Evolutionary conservation across 2,797 vertebrate genomes (phyloP), one percentile per base, ranked within the genome.

Genomic region (Leptoclinus maculatus): DNA sequence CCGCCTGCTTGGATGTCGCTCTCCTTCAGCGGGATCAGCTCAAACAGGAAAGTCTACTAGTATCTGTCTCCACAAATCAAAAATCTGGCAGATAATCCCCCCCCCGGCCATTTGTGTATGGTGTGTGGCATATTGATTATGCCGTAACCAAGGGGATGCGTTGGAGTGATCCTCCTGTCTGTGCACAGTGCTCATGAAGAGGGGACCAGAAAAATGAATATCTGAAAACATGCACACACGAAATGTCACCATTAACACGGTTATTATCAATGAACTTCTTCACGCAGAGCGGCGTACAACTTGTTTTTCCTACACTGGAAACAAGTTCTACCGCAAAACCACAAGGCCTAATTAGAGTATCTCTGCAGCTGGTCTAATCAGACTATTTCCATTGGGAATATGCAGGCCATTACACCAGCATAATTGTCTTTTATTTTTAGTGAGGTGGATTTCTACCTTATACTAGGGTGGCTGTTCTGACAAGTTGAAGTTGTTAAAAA

Each of bases 401-500:
- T 80, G 73, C 54, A 93, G 88, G 90, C 89, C 92, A 95, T 95
- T 96, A 95, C 68, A 85, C 63, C 86, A 79, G 85, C 65, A 66
- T 96, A 95, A 96, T 95, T 95, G 91, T 95, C 79, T 95, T 95
- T 95, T 95, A 95, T 95, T 95, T 96, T 95, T 95, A 95, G 95
- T 83, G 86, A 91, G 79, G 83, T 88, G 88, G 83, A 93, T 91
- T 85, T 89, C 88, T 90, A 83, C 84, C 63, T 91, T 90, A 85
- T 88, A 87, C 68, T 53, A 69, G 82, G 85, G 68, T 83, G 78
- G 65, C 51, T 60, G 1, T 74, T 79, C 53, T 76, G 45, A 39
- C 43, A 45, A 45, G 43, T 45, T 45, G 43, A 45, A 45, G 16
- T 45, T 17, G 41, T 45, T 14, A 45, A 7, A 45, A 36, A 32